Base-by-base conservation (phyloP, 2,113 vertebrate genomes). In the Syngnathus scovelli region DNA sequence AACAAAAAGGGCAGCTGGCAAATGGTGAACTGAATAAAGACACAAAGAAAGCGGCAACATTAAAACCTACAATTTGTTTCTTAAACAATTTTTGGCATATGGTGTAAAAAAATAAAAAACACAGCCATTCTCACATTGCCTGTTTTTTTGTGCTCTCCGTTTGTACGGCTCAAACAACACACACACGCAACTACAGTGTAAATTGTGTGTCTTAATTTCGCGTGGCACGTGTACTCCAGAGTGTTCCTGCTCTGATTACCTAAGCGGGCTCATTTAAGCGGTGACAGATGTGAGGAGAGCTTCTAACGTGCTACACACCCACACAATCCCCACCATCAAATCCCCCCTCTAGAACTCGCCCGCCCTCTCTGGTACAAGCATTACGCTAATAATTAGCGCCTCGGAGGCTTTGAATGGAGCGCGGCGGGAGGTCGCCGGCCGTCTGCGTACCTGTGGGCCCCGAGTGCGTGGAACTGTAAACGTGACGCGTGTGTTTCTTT, bases 351-450 rank as follows among this genome's bases (percentile, higher is more conserved):
- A 11, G 77, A 85, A 84, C 82, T 78, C 80, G 72, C 70, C 83
- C 84, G 15, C 55, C 11, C 27, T 7, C 15, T 6, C 12, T 78
- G 81, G 83, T 75, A 81, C 85, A 86, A 84, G 85, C 85, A 91
- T 92, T 91, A 91, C 86, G 89, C 86, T 86, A 89, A 85, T 92
- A 92, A 92, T 92, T 92, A 92, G 87, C 87, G 85, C 87, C 89
- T 92, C 90, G 85, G 78, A 86, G 89, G 89, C 84, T 85, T 87
- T 90, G 87, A 91, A 90, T 89, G 75, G 80, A 78, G 79, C 86
- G 5, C 88, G 78, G 79, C 55, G 75, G 87, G 87, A 85, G 79
- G 68, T 72, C 67, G 76, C 71, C 69, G 78, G 54, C 77, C 72
- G 72, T 77, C 61, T 59, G 75, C 59, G 76, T 75, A 79, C 60